Evolutionary conservation across 2,113 vertebrate genomes (phyloP).

Genomic region (Nettapus auritus): DNA sequence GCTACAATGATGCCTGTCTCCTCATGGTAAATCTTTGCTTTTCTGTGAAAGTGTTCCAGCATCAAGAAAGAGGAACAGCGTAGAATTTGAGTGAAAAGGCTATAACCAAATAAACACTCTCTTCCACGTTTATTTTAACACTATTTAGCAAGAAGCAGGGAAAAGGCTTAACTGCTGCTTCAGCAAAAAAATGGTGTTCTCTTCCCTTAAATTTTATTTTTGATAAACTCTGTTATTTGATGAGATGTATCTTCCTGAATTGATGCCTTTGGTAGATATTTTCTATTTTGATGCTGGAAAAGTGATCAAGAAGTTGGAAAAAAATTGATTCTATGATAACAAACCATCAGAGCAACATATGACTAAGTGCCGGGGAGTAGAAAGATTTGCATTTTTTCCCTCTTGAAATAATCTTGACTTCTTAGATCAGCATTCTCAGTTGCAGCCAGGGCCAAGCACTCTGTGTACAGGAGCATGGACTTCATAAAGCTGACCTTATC

Average conservation of each 20-base stretch:
- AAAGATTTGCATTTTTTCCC: not conserved
- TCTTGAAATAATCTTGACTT: not conserved
- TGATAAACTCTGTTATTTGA: not conserved
- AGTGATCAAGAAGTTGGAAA: not conserved
- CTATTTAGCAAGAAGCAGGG: not conserved
- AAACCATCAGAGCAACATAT: not conserved
- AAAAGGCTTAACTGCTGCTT: not conserved
- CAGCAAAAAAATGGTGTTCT: not conserved
- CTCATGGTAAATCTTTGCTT: not conserved
- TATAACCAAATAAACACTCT: not conserved
- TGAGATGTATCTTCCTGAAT: not conserved
- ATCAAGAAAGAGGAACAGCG: not conserved
- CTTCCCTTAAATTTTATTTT: not conserved
- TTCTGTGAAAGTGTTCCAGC: not conserved
- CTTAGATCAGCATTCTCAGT: not conserved
- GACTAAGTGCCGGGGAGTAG: not conserved
- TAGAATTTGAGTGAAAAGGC: not conserved
- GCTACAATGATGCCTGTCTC: not conserved
- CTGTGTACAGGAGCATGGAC: not conserved
- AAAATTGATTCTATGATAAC: not conserved
- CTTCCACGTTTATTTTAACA: not conserved
- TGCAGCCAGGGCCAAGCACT: not conserved
- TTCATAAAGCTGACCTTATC: not conserved
- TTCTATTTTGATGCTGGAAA: not conserved
- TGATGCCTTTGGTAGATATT: not conserved